phyloP scores from a whole-genome alignment of 2,888 invertebrate genomes.

The Torymus texanus region DNA sequence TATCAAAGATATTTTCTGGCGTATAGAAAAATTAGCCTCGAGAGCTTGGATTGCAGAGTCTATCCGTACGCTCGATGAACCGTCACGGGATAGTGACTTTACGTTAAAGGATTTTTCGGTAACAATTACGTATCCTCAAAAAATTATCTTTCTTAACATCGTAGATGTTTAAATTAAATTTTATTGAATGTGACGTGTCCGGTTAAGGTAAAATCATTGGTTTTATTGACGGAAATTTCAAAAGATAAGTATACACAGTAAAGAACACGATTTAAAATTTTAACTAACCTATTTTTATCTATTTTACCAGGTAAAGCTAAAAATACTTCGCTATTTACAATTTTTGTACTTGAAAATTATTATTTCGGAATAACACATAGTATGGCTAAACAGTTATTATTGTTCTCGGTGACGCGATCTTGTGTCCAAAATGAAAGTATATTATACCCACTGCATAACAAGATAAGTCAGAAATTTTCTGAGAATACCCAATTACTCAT shows the following conservation, averaged over 20 bases:
- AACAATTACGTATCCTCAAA: slow-evolving; percentile 30
- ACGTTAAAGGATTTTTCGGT: slow-evolving; percentile 20
- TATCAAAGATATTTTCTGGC: slow-evolving; percentile 45
- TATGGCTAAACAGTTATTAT: no score
- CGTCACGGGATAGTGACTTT: slow-evolving; percentile 18
- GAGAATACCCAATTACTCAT: slow-evolving; percentile 32
- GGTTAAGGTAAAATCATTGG: no score
- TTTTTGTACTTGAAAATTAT: no score
- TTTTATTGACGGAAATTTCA: no score
- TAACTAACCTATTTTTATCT: neutral
- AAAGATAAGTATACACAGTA: neutral
- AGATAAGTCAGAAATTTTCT: slow-evolving; percentile 18
- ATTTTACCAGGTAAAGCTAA: no score
- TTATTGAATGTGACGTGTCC: no score
- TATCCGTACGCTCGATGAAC: slow-evolving; percentile 48
- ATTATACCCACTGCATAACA: neutral
- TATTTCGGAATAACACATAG: no score
- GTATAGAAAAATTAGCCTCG: slow-evolving; percentile 37
- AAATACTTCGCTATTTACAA: no score
- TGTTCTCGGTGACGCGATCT: no score
- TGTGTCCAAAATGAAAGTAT: neutral
- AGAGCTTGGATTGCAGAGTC: slow-evolving; percentile 32
- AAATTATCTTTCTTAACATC: slow-evolving; percentile 4
- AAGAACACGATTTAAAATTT: neutral
- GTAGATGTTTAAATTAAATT: neutral